Conservation (phyloP, 2,797 vertebrate genomes). For the Malacoraja senta region DNA sequence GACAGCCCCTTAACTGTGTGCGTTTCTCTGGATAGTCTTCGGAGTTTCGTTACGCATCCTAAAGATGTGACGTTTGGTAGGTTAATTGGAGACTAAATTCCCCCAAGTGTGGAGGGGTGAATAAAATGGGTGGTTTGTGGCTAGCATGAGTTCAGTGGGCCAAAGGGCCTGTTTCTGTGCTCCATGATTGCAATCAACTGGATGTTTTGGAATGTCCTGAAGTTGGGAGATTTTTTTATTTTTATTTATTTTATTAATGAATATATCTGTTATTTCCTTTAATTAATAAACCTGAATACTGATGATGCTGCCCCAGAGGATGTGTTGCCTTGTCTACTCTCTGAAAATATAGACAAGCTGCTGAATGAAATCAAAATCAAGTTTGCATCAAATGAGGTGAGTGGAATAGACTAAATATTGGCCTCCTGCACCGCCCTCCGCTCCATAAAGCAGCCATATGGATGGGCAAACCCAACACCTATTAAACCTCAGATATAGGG, state of each 20-base stretch:
- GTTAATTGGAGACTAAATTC: too few species aligned
- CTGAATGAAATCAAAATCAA: slow-evolving; percentile 49
- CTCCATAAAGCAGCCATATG: background rate
- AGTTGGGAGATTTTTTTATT: background rate
- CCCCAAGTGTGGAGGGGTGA: too few species aligned
- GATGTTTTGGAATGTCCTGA: background rate
- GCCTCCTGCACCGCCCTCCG: background rate
- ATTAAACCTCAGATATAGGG: background rate
- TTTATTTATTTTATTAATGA: too few species aligned
- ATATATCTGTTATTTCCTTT: background rate
- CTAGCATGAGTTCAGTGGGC: too few species aligned
- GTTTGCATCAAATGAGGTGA: slow-evolving; percentile 56
- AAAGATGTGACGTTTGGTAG: too few species aligned
- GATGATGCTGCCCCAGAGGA: slow-evolving; percentile 48
- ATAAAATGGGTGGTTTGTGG: too few species aligned
- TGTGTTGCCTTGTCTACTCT: slow-evolving; percentile 47
- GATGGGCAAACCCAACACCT: background rate
- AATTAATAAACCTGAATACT: background rate
- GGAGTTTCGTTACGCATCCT: too few species aligned
- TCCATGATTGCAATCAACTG: too few species aligned
- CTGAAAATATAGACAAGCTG: slow-evolving; percentile 45
- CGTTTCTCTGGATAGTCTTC: too few species aligned
- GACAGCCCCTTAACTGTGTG: too few species aligned
- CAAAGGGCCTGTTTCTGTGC: too few species aligned
- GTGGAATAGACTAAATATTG: slow-evolving; percentile 29